These are phyloP conservation scores for Gopherus evgoodei DNA, from an alignment of 2,113 vertebrate genomes.

Conservation along the genomic window DNA sequence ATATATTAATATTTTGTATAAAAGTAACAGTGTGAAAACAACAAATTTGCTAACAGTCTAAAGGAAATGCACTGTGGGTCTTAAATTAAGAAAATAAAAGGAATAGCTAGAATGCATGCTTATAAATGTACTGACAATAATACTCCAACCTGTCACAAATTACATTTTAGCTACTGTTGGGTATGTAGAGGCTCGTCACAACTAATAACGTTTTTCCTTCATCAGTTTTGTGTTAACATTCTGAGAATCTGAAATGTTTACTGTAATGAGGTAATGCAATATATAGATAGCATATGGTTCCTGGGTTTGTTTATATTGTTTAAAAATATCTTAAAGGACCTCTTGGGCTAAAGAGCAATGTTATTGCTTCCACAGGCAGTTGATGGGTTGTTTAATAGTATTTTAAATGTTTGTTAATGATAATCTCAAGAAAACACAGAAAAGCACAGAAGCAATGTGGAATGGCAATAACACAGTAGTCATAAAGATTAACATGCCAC, in stretches of 20 bases:
- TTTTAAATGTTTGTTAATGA: slow-evolving; percentile 93
- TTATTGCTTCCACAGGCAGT: slow-evolving; percentile 80
- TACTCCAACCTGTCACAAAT: slow-evolving; percentile 85
- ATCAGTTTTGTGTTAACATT: slow-evolving; percentile 88
- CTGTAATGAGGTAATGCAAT: slow-evolving; percentile 85
- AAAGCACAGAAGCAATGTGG: slow-evolving; percentile 72
- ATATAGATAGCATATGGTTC: slow-evolving; percentile 85
- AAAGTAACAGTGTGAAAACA: slow-evolving; percentile 53
- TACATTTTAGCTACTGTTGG: slow-evolving; percentile 87
- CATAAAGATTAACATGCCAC: slow-evolving; percentile 86
- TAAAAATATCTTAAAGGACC: slow-evolving; percentile 84
- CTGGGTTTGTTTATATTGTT: slow-evolving; percentile 87
- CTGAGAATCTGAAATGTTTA: slow-evolving; percentile 90
- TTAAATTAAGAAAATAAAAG: slow-evolving; percentile 72
- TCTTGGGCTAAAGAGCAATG: slow-evolving; percentile 84
- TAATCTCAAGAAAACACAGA: slow-evolving; percentile 82
- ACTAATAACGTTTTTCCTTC: slow-evolving; percentile 90
- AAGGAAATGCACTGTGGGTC: slow-evolving; percentile 52
- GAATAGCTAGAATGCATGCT: slow-evolving; percentile 57
- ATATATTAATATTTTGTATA: slow-evolving; percentile 68
- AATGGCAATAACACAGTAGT: slow-evolving; percentile 74
- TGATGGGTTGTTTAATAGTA: slow-evolving; percentile 86
- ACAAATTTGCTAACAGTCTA: slow-evolving; percentile 56
- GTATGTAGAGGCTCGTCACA: slow-evolving; percentile 85
- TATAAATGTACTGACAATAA: slow-evolving; percentile 71